Evolutionary conservation across 2,113 vertebrate genomes (phyloP).

Genomic region (Caretta caretta): DNA sequence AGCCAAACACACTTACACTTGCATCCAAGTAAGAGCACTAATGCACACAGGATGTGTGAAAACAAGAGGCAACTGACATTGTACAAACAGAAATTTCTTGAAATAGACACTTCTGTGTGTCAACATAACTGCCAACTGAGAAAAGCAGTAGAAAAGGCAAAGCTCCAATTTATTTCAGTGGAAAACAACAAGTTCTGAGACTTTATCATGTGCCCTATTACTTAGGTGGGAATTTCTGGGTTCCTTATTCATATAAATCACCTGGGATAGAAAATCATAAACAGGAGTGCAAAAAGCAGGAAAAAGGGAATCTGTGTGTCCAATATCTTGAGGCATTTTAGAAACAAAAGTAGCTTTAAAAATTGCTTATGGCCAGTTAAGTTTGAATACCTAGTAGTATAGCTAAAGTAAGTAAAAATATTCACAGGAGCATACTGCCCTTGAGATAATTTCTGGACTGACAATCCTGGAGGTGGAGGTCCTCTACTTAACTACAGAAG

Average conservation of each 20-base stretch:
- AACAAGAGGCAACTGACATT: background rate
- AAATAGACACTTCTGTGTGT: background rate
- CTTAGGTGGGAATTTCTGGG: background rate
- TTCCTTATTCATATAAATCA: background rate
- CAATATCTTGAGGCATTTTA: background rate
- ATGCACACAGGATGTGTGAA: background rate
- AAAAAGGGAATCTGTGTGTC: background rate
- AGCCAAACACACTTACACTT: background rate
- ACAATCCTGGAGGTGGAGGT: background rate
- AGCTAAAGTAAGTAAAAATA: background rate
- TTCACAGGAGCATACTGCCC: background rate
- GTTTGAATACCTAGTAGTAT: background rate
- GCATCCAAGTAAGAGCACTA: background rate
- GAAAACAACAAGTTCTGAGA: background rate
- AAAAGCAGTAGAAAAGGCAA: background rate
- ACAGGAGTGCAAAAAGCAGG: background rate
- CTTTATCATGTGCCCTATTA: background rate
- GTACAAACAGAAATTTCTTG: background rate
- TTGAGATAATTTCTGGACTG: background rate
- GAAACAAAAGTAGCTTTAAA: background rate
- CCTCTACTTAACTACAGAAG: background rate
- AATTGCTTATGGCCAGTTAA: background rate
- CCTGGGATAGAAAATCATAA: background rate
- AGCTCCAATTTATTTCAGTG: background rate
- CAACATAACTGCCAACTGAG: background rate